Evolutionary conservation across 1,140 invertebrate species (phyloP), one percentile per base, ranked within the genome.

Genomic region (Aphaenogaster rudis): DNA sequence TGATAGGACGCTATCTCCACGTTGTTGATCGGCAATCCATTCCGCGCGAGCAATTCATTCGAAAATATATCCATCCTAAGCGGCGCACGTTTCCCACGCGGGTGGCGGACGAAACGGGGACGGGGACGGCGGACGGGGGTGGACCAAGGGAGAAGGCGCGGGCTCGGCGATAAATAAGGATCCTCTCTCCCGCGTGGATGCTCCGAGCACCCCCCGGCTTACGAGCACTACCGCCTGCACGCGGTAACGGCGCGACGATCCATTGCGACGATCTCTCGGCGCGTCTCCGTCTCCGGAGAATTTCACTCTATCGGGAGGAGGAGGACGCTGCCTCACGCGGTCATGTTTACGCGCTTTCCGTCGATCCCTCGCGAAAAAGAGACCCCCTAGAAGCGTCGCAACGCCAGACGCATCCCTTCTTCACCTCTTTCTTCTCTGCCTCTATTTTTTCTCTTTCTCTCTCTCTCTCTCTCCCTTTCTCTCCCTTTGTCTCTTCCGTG

Each of bases 1-100:
- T 95, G 94, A 78, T 95, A 95, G 21, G 91, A 90, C 8, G 91
- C 45, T 36, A 95, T 92, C 86, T 95, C 94, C 82, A 94, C 89
- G 64, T 86, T 88, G 85, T 95, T 95, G 11, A 91, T 89, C 52
- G 80, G 4, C 80, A 82, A 80, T 80, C 78, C 64, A 69, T 52
- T 71, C 48, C 94, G 93, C 13, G 93, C 80, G 52, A 95, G 90
- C 15, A 95, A 79, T 36, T 90, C 89, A 39, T 89, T 92, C 61
- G 91, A 92, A 89, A 93, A 52, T 80, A 93, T 89, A 91, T 95
- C 93, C 94, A 95, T 95, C 84, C 74, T 93, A 84, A 67, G 52
- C 71, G 80, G 36, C 7, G 33, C 64, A 69, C 42, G 66, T 64
- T 61, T 69, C 80, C 61, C 78, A 71, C 36, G 45, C 86, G 66